Evolutionary conservation across 2,113 vertebrate species (phyloP), one percentile per base, ranked within the genome.

Genomic region (Psettodes erumei): DNA sequence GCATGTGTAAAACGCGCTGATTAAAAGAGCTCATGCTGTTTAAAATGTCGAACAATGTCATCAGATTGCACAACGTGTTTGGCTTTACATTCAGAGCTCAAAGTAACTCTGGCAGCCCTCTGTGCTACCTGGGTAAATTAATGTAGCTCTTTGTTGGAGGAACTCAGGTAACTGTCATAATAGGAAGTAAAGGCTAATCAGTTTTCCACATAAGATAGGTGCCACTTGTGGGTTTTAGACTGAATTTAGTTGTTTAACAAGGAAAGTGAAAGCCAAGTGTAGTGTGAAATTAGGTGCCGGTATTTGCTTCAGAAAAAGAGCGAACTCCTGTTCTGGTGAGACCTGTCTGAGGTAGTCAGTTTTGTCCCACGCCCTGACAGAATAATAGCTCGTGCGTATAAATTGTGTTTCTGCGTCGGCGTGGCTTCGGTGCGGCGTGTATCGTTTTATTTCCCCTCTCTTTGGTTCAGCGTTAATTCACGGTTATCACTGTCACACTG

Each of bases 341-440:
- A 58, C 68, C 70, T 79, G 42, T 78, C 72, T 51, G 53, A 76
- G 67, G 69, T 59, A 53, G 60, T 70, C 68, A 69, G 78, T 88
- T 76, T 62, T 47, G 45, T 68, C 40, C 62, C 54, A 53, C 50
- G 63, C 35, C 53, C 75, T 79, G 77, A 86, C 83, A 72, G 73
- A 86, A 84, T 84, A 62, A 81, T 62, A 70, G 78, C 63, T 81
- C 42, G 56, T 35, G 47, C 43, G 51, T 83, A 21, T 55, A 27
- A 64, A 59, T 43, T 47, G 58, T 61, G 48, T 27, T 19, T 56
- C 47, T 54, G 1, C 8, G 28, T 51, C 63, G 19, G 18, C 43
- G 53, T 45, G 45, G 30, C 48, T 50, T 33, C 38, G 11, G 13
- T 53, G 43, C 3, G 1, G 40, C 58, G 12, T 38, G 40, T 37